A percentile compares a stretch with the other conserved stretches of the same genome.
Evolutionary conservation across 2,888 invertebrate species (phyloP).

Genomic region (Corythucha ciliata): DNA sequence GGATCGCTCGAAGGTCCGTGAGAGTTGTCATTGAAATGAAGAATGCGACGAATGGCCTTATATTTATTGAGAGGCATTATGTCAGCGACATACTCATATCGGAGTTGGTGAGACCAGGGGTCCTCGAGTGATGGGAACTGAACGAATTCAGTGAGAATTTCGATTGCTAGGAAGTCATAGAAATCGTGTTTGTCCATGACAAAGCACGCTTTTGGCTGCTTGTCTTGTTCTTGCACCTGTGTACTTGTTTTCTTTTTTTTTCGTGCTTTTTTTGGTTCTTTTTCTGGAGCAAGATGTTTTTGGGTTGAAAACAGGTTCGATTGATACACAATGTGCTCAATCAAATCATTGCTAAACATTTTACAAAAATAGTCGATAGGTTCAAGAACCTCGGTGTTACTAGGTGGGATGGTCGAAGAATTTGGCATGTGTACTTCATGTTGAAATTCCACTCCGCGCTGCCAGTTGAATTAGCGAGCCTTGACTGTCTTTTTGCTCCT

Average conservation of each 20-base stretch:
- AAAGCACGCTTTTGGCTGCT: too few species aligned
- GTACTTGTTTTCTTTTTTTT: neutral
- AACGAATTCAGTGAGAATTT: slow-evolving; percentile 12
- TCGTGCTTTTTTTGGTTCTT: slow-evolving; percentile 3
- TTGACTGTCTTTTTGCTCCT: too few species aligned
- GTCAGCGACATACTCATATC: slow-evolving; percentile 7
- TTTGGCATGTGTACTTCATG: neutral
- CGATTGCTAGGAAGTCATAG: slow-evolving; percentile 5
- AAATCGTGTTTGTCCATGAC: slow-evolving; percentile 2
- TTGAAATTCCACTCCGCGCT: neutral
- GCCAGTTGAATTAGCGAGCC: slow-evolving; percentile 8
- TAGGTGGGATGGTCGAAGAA: neutral
- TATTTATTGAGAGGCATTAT: slow-evolving; percentile 16
- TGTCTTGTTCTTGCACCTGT: too few species aligned
- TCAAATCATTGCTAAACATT: slow-evolving; percentile 1
- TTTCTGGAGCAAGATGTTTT: too few species aligned
- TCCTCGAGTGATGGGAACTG: slow-evolving; percentile 6
- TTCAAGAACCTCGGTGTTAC: neutral
- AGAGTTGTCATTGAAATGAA: slow-evolving; percentile 18
- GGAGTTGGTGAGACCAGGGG: neutral
- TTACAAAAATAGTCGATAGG: slow-evolving; percentile 1
- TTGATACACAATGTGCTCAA: slow-evolving; percentile 7
- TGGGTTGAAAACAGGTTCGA: slow-evolving; percentile 5
- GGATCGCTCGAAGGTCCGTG: slow-evolving; percentile 2
- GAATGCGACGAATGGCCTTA: neutral